Percentiles rank a stretch among this genome's conserved stretches.
phyloP scores from a whole-genome alignment of 2,797 vertebrate species.

The Cirrhinus mrigala region DNA sequence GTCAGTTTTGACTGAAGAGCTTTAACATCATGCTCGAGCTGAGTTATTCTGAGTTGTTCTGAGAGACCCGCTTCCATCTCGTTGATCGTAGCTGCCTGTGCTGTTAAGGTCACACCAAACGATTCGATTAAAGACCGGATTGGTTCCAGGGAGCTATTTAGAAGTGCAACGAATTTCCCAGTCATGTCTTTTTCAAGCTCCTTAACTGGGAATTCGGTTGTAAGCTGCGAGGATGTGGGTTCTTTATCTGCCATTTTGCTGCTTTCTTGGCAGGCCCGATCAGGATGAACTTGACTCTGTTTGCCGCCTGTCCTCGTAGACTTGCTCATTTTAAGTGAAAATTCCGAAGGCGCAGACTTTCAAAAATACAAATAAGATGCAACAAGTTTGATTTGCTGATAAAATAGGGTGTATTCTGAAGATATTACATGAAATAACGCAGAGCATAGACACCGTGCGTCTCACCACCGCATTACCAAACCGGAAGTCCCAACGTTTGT shows the following conservation, averaged over 20 bases:
- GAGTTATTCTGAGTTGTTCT: background rate
- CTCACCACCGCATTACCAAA: no score
- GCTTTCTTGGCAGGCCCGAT: background rate
- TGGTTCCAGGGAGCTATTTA: slow-evolving; percentile 1
- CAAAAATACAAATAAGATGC: no score
- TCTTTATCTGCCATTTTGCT: background rate
- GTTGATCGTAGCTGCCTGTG: background rate
- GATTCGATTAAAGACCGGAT: background rate
- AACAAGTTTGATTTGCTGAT: no score
- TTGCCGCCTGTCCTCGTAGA: no score
- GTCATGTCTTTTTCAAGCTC: slow-evolving; percentile 1
- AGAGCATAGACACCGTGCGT: no score
- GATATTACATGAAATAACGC: no score
- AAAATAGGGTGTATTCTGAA: no score
- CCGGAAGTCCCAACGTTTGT: no score
- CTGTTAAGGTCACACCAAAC: background rate
- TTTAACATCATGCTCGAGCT: background rate
- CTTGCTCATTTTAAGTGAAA: no score
- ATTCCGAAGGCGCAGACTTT: no score
- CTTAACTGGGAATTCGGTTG: background rate
- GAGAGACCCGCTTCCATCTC: background rate
- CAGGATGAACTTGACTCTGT: no score
- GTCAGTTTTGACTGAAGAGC: background rate
- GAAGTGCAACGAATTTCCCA: background rate
- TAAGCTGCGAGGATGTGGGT: background rate